Evolutionary conservation across 1,140 invertebrate species (phyloP), one percentile per base, ranked within the genome.

Genomic region (Notospermus geniculatus): DNA sequence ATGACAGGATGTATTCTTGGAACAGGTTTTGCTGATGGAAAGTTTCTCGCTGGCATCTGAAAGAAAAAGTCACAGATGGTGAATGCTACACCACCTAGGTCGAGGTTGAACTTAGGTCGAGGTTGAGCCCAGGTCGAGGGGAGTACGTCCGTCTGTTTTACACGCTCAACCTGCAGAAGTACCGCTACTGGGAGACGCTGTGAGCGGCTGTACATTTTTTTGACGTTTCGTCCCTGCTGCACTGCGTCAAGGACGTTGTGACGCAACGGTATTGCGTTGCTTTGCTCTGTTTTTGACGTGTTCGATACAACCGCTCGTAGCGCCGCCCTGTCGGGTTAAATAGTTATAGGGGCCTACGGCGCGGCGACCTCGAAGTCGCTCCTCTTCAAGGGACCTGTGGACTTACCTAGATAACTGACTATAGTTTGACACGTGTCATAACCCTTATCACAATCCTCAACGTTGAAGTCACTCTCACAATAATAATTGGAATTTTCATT

Each of bases 351-450:
- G n/a, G n/a, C n/a, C n/a, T n/a, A n/a, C n/a, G n/a, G n/a, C n/a
- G n/a, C n/a, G n/a, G n/a, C n/a, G n/a, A n/a, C n/a, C n/a, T n/a
- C n/a, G n/a, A n/a, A n/a, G n/a, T n/a, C n/a, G n/a, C n/a, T n/a
- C n/a, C n/a, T n/a, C n/a, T n/a, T n/a, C n/a, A n/a, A n/a, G n/a
- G n/a, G n/a, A n/a, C n/a, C n/a, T n/a, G n/a, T 9, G 9, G 9
- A 27, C 46, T 23, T 50, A 50, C 46, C 46, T 50, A 27, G n/a
- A 50, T 50, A 50, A 27, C 46, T 50, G 4, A 50, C 25, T 5
- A 50, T 19, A n/a, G 46, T 50, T n/a, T 50, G 46, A 50, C 46
- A 50, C 19, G 46, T 50, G 25, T 50, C 46, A n/a, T 23, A 50
- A 23, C 46, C 46, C n/a, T 27, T 5, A 5, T 19, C 46, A 27